These are phyloP conservation scores for Diuraphis noxia DNA, from an alignment of 1,140 invertebrate species.

Conservation along the genomic window DNA sequence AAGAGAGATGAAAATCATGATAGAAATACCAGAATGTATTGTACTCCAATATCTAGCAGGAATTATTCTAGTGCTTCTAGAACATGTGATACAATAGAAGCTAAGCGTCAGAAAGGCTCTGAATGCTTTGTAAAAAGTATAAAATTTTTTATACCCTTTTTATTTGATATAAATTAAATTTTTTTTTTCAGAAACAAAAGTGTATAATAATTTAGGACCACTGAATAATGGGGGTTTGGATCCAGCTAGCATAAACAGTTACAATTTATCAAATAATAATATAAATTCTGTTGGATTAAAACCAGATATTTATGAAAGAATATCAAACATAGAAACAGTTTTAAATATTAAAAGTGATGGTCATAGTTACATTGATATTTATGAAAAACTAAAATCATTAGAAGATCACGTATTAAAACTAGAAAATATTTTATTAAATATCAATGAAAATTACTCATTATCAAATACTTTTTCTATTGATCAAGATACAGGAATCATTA, in stretches of 20 bases:
- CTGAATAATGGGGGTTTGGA: not conserved
- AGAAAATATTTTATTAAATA: not conserved
- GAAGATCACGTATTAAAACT: constrained; percentile 27
- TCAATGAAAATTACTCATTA: not conserved
- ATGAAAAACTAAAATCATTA: constrained; percentile 19
- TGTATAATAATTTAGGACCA: not conserved
- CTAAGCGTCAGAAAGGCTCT: constrained; percentile 16
- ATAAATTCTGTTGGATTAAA: not conserved
- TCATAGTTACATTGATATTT: not conserved
- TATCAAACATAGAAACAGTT: constrained; percentile 40
- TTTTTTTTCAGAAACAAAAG: not conserved
- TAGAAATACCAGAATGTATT: constrained; percentile 10
- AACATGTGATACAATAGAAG: constrained; percentile 25
- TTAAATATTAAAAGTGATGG: constrained; percentile 14
- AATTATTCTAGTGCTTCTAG: not conserved
- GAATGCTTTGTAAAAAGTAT: constrained; percentile 44
- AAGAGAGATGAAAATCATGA: constrained; percentile 24
- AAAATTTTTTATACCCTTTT: not conserved
- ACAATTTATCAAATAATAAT: constrained; percentile 8
- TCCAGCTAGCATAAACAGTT: not conserved
- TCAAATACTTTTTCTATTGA: not conserved
- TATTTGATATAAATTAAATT: not conserved
- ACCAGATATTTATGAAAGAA: constrained; percentile 28
- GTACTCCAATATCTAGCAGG: not conserved
- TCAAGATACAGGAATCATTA: not conserved